phyloP scores from a whole-genome alignment of 1,140 invertebrate genomes.

The Drosophila lowei region DNA sequence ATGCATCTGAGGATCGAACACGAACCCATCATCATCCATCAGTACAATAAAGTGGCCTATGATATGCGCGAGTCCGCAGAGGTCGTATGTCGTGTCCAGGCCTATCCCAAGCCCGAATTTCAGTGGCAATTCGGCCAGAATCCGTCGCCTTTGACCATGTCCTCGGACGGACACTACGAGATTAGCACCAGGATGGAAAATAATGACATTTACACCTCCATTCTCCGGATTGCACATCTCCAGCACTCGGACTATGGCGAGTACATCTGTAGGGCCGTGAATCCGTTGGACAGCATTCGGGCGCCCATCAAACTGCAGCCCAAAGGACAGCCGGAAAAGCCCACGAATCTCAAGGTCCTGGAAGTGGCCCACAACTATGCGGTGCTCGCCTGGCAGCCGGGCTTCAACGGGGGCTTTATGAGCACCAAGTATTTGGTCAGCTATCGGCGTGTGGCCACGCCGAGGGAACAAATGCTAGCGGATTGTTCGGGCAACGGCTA shows the following conservation, averaged over 20 bases:
- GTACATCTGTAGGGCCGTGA: conserved; percentile 93
- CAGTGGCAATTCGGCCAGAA: conserved; percentile 93
- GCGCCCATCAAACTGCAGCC: conserved; percentile 91
- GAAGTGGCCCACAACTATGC: conserved; percentile 90
- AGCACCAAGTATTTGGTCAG: conserved; percentile 93
- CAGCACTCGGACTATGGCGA: conserved; percentile 93
- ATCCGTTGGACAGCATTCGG: conserved; percentile 89
- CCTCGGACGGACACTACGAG: conserved; percentile 92
- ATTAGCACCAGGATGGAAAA: conserved; percentile 90
- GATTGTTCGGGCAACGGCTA: conserved; percentile 85
- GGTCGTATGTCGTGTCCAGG: conserved; percentile 93
- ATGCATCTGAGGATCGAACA: conserved; percentile 96
- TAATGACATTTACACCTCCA: conserved; percentile 93
- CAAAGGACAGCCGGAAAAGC: conserved; percentile 91
- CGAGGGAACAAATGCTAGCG: conserved; percentile 85
- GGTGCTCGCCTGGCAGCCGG: conserved; percentile 91
- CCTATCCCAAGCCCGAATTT: conserved; percentile 95
- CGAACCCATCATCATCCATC: conserved; percentile 92
- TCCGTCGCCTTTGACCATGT: conserved; percentile 88
- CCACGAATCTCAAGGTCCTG: conserved; percentile 87
- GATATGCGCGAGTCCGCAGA: conserved; percentile 92
- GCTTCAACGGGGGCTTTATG: conserved; percentile 93
- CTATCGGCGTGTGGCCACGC: conserved; percentile 86
- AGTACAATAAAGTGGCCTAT: conserved; percentile 94
- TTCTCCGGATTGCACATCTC: conserved; percentile 90